These are phyloP conservation scores for Leptosomus discolor DNA, from an alignment of 2,113 vertebrate species.

Conservation along the genomic window DNA sequence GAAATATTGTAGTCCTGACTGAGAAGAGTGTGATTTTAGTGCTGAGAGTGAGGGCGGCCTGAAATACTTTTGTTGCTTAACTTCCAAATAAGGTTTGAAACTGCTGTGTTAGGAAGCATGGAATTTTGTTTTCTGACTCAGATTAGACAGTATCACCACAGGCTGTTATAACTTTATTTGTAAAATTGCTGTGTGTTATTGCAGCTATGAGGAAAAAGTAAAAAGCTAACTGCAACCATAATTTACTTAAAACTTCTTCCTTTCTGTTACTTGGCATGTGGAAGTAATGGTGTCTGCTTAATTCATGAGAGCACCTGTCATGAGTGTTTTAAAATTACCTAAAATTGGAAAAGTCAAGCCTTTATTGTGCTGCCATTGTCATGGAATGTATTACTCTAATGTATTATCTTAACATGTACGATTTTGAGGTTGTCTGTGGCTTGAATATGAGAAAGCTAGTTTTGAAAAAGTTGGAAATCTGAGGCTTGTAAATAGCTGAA, in stretches of 20 bases:
- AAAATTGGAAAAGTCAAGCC: background rate
- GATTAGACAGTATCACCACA: background rate
- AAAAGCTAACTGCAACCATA: background rate
- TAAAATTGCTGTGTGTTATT: background rate
- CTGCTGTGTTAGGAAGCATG: background rate
- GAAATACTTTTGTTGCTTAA: background rate
- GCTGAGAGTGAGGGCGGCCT: background rate
- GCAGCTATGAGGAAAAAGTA: background rate
- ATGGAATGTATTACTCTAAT: background rate
- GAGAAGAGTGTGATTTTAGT: background rate
- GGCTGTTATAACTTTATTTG: background rate
- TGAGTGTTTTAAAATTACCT: background rate
- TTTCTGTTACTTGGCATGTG: background rate
- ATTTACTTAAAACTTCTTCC: background rate
- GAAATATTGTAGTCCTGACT: background rate
- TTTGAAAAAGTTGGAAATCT: background rate
- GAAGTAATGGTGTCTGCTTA: background rate
- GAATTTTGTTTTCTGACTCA: background rate
- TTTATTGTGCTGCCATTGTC: background rate
- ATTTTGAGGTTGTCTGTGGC: background rate
- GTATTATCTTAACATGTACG: background rate
- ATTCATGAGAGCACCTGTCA: background rate
- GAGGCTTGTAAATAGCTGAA: background rate
- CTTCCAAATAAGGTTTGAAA: background rate
- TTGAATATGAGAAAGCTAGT: background rate